A percentile compares a stretch with the other conserved stretches of the same genome.
These are phyloP conservation scores for Mormyrops boulengeri DNA, from an alignment of 2,797 vertebrate species.

Conservation along the genomic window DNA sequence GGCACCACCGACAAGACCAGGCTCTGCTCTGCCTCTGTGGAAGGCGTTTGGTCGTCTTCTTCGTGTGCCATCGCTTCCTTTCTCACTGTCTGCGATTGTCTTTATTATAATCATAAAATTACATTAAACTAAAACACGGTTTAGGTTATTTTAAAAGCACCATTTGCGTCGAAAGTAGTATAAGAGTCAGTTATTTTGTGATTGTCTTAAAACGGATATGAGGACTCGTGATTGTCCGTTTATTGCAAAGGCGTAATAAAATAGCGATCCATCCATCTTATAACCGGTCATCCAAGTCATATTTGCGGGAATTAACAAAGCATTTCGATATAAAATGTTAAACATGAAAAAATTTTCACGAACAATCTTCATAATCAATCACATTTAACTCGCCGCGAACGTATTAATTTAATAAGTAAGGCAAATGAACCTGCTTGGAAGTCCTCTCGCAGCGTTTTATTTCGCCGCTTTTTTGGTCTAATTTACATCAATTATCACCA, in stretches of 20 bases:
- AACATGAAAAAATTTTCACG: background rate
- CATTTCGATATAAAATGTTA: background rate
- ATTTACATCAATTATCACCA: slow-evolving; percentile 1
- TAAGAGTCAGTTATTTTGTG: background rate
- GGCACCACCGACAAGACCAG: background rate
- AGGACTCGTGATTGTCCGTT: background rate
- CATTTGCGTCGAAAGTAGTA: background rate
- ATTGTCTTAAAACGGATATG: background rate
- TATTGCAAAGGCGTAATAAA: background rate
- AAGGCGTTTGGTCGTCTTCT: background rate
- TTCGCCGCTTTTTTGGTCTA: background rate
- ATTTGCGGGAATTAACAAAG: background rate
- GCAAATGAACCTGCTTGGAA: background rate
- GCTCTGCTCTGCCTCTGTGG: background rate
- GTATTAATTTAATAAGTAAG: background rate
- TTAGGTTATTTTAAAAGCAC: background rate
- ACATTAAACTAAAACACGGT: background rate
- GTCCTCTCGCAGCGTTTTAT: background rate
- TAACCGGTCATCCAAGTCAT: background rate
- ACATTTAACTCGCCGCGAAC: background rate
- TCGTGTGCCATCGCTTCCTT: background rate
- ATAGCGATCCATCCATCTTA: background rate
- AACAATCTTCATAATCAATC: background rate
- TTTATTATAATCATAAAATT: background rate
- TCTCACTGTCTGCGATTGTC: background rate